Evolutionary conservation across 1,140 invertebrate species (phyloP).

Genomic region (Lordiphosa stackelbergi): DNA sequence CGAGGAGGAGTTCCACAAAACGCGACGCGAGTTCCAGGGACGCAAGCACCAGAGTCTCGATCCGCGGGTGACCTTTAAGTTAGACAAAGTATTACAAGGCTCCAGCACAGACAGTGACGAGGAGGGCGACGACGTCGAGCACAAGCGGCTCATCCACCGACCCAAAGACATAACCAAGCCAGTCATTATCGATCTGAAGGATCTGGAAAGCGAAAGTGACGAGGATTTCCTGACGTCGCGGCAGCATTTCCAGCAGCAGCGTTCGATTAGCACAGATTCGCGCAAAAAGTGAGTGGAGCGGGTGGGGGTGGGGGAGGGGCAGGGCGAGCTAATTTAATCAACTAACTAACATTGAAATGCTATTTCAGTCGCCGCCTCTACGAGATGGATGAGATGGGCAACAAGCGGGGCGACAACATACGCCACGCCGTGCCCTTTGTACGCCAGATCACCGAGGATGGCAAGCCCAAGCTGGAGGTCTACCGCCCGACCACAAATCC

Average conservation of each 20-base stretch:
- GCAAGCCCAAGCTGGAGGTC: conserved; percentile 77
- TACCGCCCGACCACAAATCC: conserved; percentile 79
- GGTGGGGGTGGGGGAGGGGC: not conserved
- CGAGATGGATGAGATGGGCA: conserved; percentile 81
- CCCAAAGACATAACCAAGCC: conserved; percentile 76
- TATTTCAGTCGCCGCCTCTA: conserved; percentile 74
- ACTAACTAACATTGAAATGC: conserved; percentile 23
- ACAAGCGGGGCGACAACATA: conserved; percentile 79
- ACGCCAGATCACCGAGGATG: conserved; percentile 78
- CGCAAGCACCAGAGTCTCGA: conserved; percentile 76
- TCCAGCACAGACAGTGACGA: conserved; percentile 74
- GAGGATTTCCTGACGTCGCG: conserved; percentile 66
- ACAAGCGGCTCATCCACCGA: conserved; percentile 68
- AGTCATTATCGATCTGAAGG: conserved; percentile 75
- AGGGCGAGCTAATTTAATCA: conserved; percentile 1
- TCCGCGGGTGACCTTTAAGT: conserved; percentile 71
- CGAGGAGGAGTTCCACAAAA: conserved; percentile 74
- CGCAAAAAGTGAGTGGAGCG: conserved; percentile 65
- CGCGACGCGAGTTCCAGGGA: conserved; percentile 71
- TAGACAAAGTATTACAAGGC: conserved; percentile 69
- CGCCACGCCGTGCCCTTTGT: conserved; percentile 80
- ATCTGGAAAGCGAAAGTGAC: conserved; percentile 75
- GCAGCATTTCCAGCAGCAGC: conserved; percentile 71
- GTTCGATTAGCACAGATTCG: conserved; percentile 75
- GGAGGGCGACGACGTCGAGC: conserved; percentile 72